These are phyloP conservation scores for Chaenodraco wilsoni DNA, from an alignment of 2,797 vertebrate genomes.

Conservation along the genomic window DNA sequence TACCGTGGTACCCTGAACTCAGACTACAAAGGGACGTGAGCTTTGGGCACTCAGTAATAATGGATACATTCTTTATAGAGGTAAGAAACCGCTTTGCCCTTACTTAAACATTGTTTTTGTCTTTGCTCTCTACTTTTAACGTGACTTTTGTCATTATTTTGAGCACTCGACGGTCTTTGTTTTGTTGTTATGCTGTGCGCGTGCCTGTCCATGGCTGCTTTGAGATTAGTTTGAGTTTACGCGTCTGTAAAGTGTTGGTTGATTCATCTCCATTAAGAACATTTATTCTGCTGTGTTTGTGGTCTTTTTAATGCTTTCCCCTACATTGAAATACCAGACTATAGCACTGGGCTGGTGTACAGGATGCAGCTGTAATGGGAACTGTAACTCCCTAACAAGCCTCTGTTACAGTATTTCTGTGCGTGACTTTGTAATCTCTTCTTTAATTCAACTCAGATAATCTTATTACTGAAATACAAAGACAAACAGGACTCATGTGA, in stretches of 20 bases:
- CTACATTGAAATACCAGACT: neutral
- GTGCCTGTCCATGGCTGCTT: neutral
- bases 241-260: neutral
- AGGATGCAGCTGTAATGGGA: constrained; percentile 45
- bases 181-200: constrained; percentile 24
- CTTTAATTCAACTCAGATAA: neutral
- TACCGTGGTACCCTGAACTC: constrained; percentile 73
- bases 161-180: constrained; percentile 46
- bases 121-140: neutral
- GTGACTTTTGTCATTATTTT: neutral
- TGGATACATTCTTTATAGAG: constrained; percentile 78
- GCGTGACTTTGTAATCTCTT: neutral
- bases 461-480: neutral
- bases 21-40: constrained; percentile 73
- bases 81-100: constrained; percentile 37
- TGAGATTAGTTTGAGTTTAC: neutral
- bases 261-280: neutral
- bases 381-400: constrained; percentile 6
- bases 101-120: no score
- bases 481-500: neutral
- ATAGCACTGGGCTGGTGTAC: constrained; percentile 5
- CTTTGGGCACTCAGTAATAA: constrained; percentile 36
- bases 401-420: neutral
- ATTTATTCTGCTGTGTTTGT: neutral
- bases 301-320: constrained; percentile 5